A percentile compares a stretch with the other conserved stretches of the same genome.
Evolutionary conservation across 2,113 vertebrate genomes (phyloP).

Genomic region (Melanerpes aurifrons): DNA sequence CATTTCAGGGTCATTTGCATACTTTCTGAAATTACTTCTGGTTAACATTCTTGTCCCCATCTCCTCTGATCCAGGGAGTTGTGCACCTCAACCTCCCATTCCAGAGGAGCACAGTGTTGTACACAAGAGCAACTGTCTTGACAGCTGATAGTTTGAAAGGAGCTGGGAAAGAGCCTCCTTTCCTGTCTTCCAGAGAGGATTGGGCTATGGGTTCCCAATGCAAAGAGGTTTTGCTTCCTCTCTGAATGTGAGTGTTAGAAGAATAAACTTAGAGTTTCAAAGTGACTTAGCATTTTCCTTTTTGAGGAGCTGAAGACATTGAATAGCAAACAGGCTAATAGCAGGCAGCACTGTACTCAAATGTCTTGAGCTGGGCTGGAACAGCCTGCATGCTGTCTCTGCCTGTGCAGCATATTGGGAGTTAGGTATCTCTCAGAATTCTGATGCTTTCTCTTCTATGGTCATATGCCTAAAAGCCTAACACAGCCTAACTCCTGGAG

Average conservation of each 20-base stretch:
- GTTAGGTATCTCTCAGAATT: neutral
- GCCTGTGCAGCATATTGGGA: rapidly evolving
- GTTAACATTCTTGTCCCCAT: neutral
- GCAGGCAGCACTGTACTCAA: neutral
- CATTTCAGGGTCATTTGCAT: neutral
- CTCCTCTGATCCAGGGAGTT: neutral
- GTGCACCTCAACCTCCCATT: rapidly evolving
- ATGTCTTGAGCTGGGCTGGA: neutral
- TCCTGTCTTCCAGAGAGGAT: neutral
- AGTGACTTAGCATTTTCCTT: neutral
- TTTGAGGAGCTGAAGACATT: rapidly evolving
- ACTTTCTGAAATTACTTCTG: neutral
- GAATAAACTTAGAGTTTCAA: neutral
- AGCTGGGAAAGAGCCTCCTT: neutral
- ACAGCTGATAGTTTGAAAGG: neutral
- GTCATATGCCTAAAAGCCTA: neutral
- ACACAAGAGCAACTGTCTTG: neutral
- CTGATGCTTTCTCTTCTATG: neutral
- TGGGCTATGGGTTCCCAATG: neutral
- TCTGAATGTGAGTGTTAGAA: neutral
- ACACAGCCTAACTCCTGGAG: neutral
- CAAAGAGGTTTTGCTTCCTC: neutral
- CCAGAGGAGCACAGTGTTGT: rapidly evolving
- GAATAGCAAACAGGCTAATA: neutral
- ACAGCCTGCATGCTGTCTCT: rapidly evolving